Base-by-base conservation (phyloP, 2,113 vertebrate genomes). In the Paramormyrops kingsleyae region DNA sequence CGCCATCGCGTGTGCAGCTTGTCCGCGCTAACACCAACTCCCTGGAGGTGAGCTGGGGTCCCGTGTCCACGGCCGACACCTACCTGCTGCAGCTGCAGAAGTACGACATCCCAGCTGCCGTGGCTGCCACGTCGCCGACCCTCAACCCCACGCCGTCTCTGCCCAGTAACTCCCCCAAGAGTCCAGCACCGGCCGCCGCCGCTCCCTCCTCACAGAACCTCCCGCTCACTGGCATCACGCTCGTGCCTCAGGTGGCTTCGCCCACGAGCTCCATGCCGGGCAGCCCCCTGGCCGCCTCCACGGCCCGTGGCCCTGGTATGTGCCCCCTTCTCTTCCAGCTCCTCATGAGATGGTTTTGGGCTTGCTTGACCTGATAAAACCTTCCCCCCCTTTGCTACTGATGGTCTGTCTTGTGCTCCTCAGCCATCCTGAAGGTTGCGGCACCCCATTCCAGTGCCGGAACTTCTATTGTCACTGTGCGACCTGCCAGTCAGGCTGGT, bases 41-140 rank as follows among this genome's bases (percentile, higher is more conserved):
- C 10, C 93, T 97, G 94, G 97, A 98, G 93, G 97, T 97, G 92
- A 97, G 97, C 95, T 98, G 97, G 97, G 97, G 97, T 0, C 93
- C 96, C 0, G 96, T 97, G 47, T 95, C 97, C 44, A 97, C 97
- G 0, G 97, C 97, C 0, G 97, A 97, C 92, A 95, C 95, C 49
- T 98, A 97, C 93, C 93, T 98, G 91, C 94, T 98, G 35, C 97
- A 98, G 94, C 95, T 98, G 91, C 97, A 98, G 94, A 98, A 97
- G 92, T 97, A 97, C 0, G 96, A 97, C 93, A 96, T 97, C 93
- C 97, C 97, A 2, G 94, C 96, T 42, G 93, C 96, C 44, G 91
- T 95, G 5, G 93, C 95, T 2, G 93, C 95, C 83, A 88, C 94
- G 12, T 95, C 96, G 5, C 94, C 96, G 1, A 94, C 94, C 6